Percentiles rank a stretch among this genome's conserved stretches.
phyloP scores from a whole-genome alignment of 2,888 invertebrate genomes.

The Chirona hameri region DNA sequence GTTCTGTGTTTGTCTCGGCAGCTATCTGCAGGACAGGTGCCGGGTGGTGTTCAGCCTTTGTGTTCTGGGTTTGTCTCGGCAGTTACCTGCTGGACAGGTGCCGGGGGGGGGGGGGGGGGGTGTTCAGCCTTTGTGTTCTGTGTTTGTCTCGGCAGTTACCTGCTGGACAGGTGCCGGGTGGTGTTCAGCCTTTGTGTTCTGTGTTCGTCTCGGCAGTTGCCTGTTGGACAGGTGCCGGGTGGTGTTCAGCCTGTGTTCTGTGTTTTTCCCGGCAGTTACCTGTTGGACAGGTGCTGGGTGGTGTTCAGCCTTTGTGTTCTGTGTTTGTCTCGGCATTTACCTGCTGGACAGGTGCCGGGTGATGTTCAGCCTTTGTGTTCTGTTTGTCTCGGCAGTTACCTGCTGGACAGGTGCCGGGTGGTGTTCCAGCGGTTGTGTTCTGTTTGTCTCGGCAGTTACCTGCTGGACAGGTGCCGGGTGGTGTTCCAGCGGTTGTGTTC shows the following conservation, averaged over 20 bases:
- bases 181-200: not conserved
- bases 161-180: too few relatives aligned
- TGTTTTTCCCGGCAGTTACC: not conserved
- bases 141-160: not conserved
- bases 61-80: slow-evolving; percentile 33
- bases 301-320: not conserved
- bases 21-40: too few relatives aligned
- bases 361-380: too few relatives aligned
- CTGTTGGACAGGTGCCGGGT: slow-evolving; percentile 61
- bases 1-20: not conserved
- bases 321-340: slow-evolving; percentile 47
- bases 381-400: not conserved
- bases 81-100: slow-evolving; percentile 61
- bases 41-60: not conserved
- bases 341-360: slow-evolving; percentile 61
- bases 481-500: slow-evolving; percentile 58
- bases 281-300: too few relatives aligned
- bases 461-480: slow-evolving; percentile 60
- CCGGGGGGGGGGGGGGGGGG: too few relatives aligned
- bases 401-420: too few relatives aligned
- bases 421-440: not conserved
- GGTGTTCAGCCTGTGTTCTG: slow-evolving; percentile 47
- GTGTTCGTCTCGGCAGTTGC: slow-evolving; percentile 47
- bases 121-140: too few relatives aligned
- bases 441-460: slow-evolving; percentile 47